Conservation (phyloP, 1,140 invertebrate genomes). For the Antheraea mylitta region DNA sequence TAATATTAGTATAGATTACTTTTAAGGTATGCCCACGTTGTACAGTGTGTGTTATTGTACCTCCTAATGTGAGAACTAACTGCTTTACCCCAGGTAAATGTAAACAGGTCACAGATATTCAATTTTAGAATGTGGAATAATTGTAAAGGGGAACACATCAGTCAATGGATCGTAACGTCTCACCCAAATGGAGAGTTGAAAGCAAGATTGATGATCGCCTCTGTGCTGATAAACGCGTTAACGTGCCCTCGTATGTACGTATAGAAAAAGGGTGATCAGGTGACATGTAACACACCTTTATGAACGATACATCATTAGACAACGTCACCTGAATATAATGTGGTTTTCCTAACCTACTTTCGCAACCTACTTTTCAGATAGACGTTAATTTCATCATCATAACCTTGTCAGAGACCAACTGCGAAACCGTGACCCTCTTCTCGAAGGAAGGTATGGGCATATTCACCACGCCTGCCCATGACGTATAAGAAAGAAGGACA, state of each 20-base stretch:
- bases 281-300: background rate
- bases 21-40: no score
- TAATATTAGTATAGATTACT: no score
- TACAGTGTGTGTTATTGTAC: no score
- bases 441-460: no score
- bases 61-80: background rate
- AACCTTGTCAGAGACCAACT: no score
- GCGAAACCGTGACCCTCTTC: no score
- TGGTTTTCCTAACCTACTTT: background rate
- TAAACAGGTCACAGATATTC: background rate
- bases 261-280: background rate
- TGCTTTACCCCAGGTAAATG: background rate
- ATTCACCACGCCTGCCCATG: no score
- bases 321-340: background rate
- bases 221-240: background rate
- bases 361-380: background rate
- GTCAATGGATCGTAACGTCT: slow-evolving; percentile 1
- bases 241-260: background rate
- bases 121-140: background rate
- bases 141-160: background rate
- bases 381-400: no score
- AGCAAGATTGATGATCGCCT: background rate
- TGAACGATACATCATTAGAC: background rate
- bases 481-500: no score
- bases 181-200: slow-evolving; percentile 2